Conservation (phyloP, 1,140 invertebrate species). For the Bilobella aurantiaca region DNA sequence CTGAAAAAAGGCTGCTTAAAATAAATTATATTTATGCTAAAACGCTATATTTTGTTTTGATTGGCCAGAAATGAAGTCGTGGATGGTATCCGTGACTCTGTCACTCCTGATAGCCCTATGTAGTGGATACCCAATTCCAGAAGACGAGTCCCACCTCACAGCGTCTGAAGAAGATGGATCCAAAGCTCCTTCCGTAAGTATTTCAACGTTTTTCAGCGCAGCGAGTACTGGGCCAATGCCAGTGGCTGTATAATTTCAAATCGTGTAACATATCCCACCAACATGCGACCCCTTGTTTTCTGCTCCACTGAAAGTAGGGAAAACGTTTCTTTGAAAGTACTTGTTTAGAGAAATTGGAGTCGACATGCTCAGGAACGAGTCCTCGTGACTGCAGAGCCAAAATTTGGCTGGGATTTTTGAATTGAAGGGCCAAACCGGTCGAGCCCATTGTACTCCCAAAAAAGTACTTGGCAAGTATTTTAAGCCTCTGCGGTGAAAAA, state of each 20-base stretch:
- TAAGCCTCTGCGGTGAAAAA: too few relatives aligned
- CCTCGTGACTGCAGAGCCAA: too few relatives aligned
- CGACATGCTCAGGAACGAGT: neutral
- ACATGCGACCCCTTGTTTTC: neutral
- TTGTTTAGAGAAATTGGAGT: neutral
- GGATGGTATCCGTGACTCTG: neutral
- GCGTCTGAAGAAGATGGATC: neutral
- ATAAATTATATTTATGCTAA: too few relatives aligned
- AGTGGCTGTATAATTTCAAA: too few relatives aligned
- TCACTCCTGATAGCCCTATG: neutral
- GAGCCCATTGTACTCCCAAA: too few relatives aligned
- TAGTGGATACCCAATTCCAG: neutral
- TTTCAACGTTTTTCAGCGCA: neutral
- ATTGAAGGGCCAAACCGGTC: too few relatives aligned
- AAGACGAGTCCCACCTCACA: neutral
- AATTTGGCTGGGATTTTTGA: too few relatives aligned
- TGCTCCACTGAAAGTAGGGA: neutral
- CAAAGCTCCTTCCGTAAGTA: neutral
- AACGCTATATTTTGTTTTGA: too few relatives aligned
- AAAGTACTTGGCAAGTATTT: neutral
- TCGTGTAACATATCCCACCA: too few relatives aligned
- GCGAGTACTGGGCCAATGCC: too few relatives aligned
- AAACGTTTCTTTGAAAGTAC: neutral
- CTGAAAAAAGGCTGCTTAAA: too few relatives aligned
- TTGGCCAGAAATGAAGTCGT: conserved; percentile 4